Evolutionary conservation across 2,113 vertebrate genomes (phyloP).

Genomic region (Notiomystis cincta): DNA sequence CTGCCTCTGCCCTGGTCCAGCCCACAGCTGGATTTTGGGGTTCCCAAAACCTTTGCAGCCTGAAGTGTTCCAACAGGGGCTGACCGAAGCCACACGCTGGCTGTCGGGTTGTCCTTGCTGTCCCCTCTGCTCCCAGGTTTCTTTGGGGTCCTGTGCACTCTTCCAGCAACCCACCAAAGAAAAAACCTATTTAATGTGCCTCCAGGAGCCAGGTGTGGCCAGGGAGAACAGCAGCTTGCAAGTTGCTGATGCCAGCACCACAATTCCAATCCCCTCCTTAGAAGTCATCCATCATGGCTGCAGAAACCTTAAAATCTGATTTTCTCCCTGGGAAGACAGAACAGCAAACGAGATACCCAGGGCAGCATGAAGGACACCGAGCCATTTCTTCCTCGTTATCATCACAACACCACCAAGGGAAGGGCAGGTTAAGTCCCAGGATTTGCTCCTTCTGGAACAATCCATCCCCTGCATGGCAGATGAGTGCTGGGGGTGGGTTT

Average conservation of each 20-base stretch:
- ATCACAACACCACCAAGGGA: neutral
- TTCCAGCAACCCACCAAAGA: neutral
- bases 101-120: accelerated
- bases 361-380: neutral
- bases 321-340: neutral
- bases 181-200: neutral
- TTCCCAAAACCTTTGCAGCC: neutral
- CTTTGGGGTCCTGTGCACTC: no score
- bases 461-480: neutral
- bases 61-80: neutral
- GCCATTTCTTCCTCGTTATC: neutral
- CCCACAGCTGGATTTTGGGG: accelerated
- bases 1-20: neutral
- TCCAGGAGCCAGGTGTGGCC: neutral
- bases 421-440: neutral
- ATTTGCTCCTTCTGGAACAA: neutral
- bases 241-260: neutral
- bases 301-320: neutral
- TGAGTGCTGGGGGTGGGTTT: neutral
- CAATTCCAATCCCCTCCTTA: neutral
- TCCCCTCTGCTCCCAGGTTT: neutral
- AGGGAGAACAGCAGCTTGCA: neutral
- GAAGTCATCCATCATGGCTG: neutral
- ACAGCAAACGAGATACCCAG: neutral
- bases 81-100: accelerated